These are phyloP conservation scores for Aulostomus chinensis DNA, from an alignment of 2,797 vertebrate species.

Conservation along the genomic window DNA sequence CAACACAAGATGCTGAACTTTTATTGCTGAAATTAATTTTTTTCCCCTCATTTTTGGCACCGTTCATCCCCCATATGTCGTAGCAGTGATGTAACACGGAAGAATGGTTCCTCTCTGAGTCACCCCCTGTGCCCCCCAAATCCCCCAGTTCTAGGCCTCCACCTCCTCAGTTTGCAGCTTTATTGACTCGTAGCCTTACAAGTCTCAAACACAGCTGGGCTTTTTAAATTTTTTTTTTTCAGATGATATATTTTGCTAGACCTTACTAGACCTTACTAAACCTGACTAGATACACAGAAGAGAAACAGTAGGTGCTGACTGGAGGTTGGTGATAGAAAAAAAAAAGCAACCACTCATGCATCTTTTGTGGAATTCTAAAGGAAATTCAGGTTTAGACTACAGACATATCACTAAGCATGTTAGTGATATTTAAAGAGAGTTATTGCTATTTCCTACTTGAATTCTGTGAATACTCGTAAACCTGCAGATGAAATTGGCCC, in stretches of 20 bases:
- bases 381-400: constrained; percentile 5
- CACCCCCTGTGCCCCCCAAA: constrained; percentile 9
- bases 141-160: constrained; percentile 45
- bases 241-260: constrained; percentile 44
- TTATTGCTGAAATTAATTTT: too few relatives aligned
- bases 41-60: constrained; percentile 35
- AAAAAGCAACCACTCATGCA: too few relatives aligned
- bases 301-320: constrained; percentile 24
- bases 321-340: constrained; percentile 17
- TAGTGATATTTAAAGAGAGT: constrained; percentile 4
- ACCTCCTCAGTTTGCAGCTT: constrained; percentile 51
- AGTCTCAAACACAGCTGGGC: constrained; percentile 21
- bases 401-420: neutral
- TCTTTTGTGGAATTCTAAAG: constrained; percentile 12
- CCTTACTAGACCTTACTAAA: too few relatives aligned
- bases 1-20: too few relatives aligned
- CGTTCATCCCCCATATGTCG: constrained; percentile 42
- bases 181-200: constrained; percentile 48
- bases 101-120: constrained; percentile 55
- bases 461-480: neutral
- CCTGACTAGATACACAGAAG: constrained; percentile 41
- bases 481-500: constrained; percentile 3
- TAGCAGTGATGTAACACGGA: constrained; percentile 58
- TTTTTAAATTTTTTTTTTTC: too few relatives aligned
- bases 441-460: constrained; percentile 1